phyloP scores from a whole-genome alignment of 2,888 invertebrate species.

The Drosophila limbata region DNA sequence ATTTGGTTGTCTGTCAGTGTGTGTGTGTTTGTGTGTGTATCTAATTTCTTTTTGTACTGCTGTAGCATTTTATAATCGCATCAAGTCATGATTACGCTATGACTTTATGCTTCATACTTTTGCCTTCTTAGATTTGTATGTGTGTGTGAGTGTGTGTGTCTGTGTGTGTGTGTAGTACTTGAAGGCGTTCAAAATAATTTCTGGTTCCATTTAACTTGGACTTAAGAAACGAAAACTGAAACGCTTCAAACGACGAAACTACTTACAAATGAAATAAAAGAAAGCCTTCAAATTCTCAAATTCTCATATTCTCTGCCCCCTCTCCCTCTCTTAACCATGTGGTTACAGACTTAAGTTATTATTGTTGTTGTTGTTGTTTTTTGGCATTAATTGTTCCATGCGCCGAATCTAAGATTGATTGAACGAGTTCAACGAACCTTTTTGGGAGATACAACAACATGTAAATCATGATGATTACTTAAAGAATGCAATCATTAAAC shows the following conservation, averaged over 20 bases:
- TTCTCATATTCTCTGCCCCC: conserved; percentile 11
- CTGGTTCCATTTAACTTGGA: conserved; percentile 80
- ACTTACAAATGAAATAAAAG: conserved; percentile 67
- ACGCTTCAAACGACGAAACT: conserved; percentile 69
- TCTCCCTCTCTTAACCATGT: conserved; percentile 35
- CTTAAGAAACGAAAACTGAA: conserved; percentile 74
- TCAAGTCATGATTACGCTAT: conserved; percentile 80
- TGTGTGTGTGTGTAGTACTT: conserved; percentile 59
- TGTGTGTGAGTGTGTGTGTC: conserved; percentile 38
- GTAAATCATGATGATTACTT: conserved; percentile 68
- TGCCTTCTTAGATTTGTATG: conserved; percentile 18
- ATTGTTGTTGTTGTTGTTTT: conserved; percentile 38
- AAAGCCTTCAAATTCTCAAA: conserved; percentile 64
- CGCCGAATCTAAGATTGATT: conserved; percentile 81
- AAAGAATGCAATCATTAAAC: conserved; percentile 47
- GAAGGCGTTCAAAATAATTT: conserved; percentile 81
- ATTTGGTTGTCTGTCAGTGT: conserved; percentile 13
- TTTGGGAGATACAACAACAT: conserved; percentile 40
- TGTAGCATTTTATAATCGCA: conserved; percentile 76
- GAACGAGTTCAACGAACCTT: conserved; percentile 72
- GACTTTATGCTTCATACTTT: conserved; percentile 57
- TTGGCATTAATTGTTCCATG: conserved; percentile 80
- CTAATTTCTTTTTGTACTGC: conserved; percentile 75
- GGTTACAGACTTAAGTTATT: conserved; percentile 52
- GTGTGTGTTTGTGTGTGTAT: conserved; percentile 56